These are phyloP conservation scores for Mythimna impura DNA, from an alignment of 2,888 invertebrate species.

Conservation along the genomic window DNA sequence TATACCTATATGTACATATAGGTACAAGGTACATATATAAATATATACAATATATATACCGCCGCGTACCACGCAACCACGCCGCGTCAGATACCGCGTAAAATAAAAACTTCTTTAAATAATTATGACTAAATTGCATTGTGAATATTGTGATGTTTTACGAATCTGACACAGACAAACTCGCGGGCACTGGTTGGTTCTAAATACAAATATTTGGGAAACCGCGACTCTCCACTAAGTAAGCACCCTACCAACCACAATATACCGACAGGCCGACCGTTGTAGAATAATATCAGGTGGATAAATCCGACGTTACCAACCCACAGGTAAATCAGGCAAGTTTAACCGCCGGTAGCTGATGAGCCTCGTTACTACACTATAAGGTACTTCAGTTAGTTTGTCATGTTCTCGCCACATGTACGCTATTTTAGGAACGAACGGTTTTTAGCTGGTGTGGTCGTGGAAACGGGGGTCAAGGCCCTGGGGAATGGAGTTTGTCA, in stretches of 20 bases:
- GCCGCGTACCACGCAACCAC: too few species aligned
- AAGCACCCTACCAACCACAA: slow-evolving; percentile 46
- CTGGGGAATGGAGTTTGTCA: slow-evolving; percentile 25
- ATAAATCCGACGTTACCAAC: slow-evolving; percentile 65
- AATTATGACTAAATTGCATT: too few species aligned
- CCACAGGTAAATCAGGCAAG: slow-evolving; percentile 66
- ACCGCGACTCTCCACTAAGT: slow-evolving; percentile 11
- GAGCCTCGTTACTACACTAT: slow-evolving; percentile 59
- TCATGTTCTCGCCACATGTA: slow-evolving; percentile 46
- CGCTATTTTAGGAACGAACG: slow-evolving; percentile 54
- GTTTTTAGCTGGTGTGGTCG: slow-evolving; percentile 39
- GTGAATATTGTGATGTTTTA: background rate
- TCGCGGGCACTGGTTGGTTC: background rate
- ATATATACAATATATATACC: too few species aligned
- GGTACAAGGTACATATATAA: too few species aligned
- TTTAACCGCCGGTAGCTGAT: slow-evolving; percentile 59
- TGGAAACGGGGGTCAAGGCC: slow-evolving; percentile 42
- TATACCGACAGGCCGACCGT: slow-evolving; percentile 59
- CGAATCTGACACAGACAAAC: too few species aligned
- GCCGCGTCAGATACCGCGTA: too few species aligned
- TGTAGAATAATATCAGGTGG: slow-evolving; percentile 65
- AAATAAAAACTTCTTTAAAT: too few species aligned
- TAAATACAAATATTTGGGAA: background rate
- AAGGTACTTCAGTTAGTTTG: slow-evolving; percentile 61
- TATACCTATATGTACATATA: too few species aligned